Conservation (phyloP, 2,888 invertebrate species). For the Sinopyrophorus schimmeli region DNA sequence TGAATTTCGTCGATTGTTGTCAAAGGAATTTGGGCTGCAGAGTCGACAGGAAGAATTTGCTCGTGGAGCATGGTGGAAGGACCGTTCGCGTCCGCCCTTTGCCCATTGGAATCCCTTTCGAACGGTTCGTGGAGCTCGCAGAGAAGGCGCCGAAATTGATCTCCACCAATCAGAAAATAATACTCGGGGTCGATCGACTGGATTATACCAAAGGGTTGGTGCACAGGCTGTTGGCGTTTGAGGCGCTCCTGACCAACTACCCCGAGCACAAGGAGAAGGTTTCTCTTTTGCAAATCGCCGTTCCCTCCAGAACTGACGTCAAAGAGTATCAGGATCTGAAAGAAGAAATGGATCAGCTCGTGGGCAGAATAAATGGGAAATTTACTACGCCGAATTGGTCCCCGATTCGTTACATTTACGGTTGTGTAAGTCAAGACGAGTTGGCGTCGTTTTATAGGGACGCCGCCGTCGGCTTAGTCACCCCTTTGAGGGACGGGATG, state of each 20-base stretch:
- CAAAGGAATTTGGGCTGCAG: constrained; percentile 84
- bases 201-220: constrained; percentile 92
- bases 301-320: constrained; percentile 87
- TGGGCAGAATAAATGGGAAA: constrained; percentile 84
- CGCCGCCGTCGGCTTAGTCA: constrained; percentile 83
- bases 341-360: constrained; percentile 87
- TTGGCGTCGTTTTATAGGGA: constrained; percentile 86
- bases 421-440: constrained; percentile 84
- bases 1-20: constrained; percentile 91
- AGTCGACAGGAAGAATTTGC: constrained; percentile 82
- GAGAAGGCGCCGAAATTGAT: constrained; percentile 67
- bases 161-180: constrained; percentile 76
- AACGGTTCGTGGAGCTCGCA: constrained; percentile 80
- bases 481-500: constrained; percentile 88
- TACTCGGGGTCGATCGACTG: constrained; percentile 84
- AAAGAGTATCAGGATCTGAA: constrained; percentile 89
- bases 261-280: constrained; percentile 86
- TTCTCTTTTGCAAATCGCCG: constrained; percentile 82
- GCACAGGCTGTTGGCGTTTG: constrained; percentile 81
- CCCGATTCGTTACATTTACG: constrained; percentile 87
- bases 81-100: constrained; percentile 82
- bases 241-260: constrained; percentile 77
- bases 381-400: constrained; percentile 93
- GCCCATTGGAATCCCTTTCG: constrained; percentile 88
- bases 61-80: constrained; percentile 86